Evolutionary conservation across 2,113 vertebrate genomes (phyloP).

Genomic region (Cervus canadensis): DNA sequence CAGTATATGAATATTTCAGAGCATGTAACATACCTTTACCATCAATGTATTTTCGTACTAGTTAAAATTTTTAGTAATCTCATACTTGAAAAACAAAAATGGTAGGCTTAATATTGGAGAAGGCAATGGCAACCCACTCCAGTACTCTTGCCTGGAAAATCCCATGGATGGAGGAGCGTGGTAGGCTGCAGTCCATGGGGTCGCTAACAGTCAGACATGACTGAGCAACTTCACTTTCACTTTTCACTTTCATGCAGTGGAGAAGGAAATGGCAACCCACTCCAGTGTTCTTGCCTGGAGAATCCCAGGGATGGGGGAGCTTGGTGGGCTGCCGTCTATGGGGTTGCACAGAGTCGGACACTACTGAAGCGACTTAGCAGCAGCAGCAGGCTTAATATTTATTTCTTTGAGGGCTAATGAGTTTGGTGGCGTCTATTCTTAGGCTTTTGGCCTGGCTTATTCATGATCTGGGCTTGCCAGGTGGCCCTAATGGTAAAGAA

Average conservation of each 20-base stretch:
- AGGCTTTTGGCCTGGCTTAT: not conserved
- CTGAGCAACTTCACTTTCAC: not conserved
- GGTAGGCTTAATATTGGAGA: not conserved
- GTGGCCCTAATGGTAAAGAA: not conserved
- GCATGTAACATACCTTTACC: not conserved
- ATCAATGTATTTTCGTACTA: not conserved
- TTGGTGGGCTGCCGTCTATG: no score
- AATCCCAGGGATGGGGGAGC: no score
- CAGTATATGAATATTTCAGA: not conserved
- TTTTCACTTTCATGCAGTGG: not conserved
- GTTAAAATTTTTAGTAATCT: not conserved
- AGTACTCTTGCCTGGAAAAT: not conserved
- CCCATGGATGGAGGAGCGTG: not conserved
- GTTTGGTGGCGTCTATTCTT: not conserved
- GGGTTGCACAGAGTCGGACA: no score
- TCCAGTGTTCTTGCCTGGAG: no score
- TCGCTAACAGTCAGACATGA: not conserved
- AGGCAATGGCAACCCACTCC: not conserved
- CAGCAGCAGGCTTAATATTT: no score
- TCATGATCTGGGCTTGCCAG: not conserved
- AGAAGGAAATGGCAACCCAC: not conserved
- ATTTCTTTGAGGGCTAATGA: not conserved
- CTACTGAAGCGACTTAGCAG: no score
- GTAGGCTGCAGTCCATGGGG: not conserved
- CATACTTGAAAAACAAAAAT: not conserved